Evolutionary conservation across 2,888 invertebrate genomes (phyloP).

Genomic region (Coronaproctus castanopsis): DNA sequence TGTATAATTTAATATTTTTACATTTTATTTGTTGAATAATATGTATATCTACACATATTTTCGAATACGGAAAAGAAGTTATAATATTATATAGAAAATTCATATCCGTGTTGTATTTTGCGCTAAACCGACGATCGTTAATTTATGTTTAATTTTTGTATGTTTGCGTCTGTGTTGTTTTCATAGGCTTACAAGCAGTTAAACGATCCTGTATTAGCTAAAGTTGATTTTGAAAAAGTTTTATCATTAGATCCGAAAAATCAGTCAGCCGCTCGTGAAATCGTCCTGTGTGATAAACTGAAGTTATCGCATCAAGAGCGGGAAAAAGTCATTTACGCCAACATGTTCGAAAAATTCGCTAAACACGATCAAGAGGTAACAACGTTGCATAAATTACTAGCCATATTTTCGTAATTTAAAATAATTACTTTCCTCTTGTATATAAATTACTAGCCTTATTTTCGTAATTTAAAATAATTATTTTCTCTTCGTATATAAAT

Average conservation of each 20-base stretch:
- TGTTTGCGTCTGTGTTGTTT: too few species aligned
- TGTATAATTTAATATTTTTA: too few species aligned
- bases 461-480: too few species aligned
- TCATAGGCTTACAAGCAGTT: constrained; percentile 43
- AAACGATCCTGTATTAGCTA: constrained; percentile 56
- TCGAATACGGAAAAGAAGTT: not conserved
- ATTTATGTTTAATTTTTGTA: not conserved
- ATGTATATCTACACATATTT: not conserved
- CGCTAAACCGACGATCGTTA: too few species aligned
- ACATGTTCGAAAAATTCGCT: constrained; percentile 89
- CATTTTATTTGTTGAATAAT: not conserved
- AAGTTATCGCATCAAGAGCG: constrained; percentile 53
- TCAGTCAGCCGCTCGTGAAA: constrained; percentile 63
- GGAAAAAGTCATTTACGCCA: constrained; percentile 73
- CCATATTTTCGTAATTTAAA: too few species aligned
- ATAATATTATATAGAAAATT: too few species aligned
- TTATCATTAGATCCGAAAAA: constrained; percentile 63
- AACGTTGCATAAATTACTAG: too few species aligned
- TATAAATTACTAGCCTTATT: too few species aligned
- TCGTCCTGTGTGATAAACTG: constrained; percentile 45
- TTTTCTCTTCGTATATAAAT: too few species aligned
- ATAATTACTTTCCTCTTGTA: too few species aligned
- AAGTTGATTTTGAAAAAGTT: constrained; percentile 54
- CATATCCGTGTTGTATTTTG: too few species aligned
- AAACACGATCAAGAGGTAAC: constrained; percentile 53